Conservation (phyloP, 2,797 vertebrate genomes). For the Taenioides sp. region DNA sequence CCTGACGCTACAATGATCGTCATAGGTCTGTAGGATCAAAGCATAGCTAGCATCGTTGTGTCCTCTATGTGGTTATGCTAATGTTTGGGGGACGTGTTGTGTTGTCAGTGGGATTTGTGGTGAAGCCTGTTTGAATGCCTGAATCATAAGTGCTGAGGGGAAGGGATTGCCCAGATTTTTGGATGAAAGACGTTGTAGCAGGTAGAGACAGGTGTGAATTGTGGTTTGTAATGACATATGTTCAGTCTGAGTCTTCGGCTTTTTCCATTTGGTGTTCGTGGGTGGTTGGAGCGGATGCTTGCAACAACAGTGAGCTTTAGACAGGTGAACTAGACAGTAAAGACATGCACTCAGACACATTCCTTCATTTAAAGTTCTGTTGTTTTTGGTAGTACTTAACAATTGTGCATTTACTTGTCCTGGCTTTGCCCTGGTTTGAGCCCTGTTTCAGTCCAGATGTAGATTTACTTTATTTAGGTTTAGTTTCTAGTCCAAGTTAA, state of each 20-base stretch:
- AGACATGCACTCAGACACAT: background rate
- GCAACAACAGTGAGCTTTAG: background rate
- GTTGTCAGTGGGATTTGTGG: slow-evolving; percentile 39
- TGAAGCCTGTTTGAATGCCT: slow-evolving; percentile 32
- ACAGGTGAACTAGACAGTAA: background rate
- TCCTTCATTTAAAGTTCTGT: background rate
- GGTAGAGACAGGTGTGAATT: slow-evolving; percentile 8
- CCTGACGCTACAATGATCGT: slow-evolving; percentile 4
- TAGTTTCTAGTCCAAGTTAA: too few relatives aligned
- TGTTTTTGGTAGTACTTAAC: background rate
- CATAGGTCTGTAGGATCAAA: slow-evolving; percentile 39
- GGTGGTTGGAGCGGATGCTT: background rate
- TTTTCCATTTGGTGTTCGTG: background rate
- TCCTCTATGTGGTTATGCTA: slow-evolving; percentile 25
- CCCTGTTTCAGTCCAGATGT: too few relatives aligned
- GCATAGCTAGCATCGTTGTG: slow-evolving; percentile 40
- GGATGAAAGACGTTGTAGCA: slow-evolving; percentile 1
- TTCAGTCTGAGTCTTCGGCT: background rate
- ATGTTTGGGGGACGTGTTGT: slow-evolving; percentile 33
- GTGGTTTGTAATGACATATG: background rate
- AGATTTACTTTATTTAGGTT: too few relatives aligned
- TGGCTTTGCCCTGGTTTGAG: too few relatives aligned
- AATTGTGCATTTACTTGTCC: too few relatives aligned
- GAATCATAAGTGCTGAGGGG: slow-evolving; percentile 37
- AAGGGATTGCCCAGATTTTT: slow-evolving; percentile 11